Conservation (phyloP, 2,113 vertebrate genomes). For the Serilophus lunatus region DNA sequence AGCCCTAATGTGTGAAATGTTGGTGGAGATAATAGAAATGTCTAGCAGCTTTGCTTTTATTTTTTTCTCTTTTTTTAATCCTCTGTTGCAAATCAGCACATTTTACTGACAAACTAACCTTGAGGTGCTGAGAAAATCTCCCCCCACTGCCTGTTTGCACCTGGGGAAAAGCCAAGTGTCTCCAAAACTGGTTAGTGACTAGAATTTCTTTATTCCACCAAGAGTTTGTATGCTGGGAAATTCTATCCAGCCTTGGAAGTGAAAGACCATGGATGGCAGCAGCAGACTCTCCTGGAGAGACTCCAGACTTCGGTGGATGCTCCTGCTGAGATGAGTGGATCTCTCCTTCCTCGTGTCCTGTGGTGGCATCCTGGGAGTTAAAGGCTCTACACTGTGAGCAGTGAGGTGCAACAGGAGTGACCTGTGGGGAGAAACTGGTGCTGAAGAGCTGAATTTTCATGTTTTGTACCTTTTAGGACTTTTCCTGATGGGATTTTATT, state of each 20-base stretch:
- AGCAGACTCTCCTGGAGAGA: not conserved
- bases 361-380: fast-evolving
- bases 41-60: not conserved
- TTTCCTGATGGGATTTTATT: not conserved
- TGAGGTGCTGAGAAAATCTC: not conserved
- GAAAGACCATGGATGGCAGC: not conserved
- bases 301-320: fast-evolving
- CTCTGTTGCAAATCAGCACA: not conserved
- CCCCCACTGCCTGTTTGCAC: not conserved
- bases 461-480: not conserved
- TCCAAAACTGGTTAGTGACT: not conserved
- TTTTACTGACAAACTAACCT: not conserved
- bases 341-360: not conserved
- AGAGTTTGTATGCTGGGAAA: not conserved
- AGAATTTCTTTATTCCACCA: not conserved
- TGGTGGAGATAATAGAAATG: not conserved
- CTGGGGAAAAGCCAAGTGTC: not conserved
- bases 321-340: not conserved
- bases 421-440: not conserved
- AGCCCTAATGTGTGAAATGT: not conserved
- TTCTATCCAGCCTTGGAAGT: not conserved
- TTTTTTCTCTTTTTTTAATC: not conserved
- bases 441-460: not conserved
- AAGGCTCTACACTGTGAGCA: not conserved
- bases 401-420: fast-evolving